Percentiles rank a stretch among this genome's conserved stretches.
These are phyloP conservation scores for Cynaeus angustus DNA, from an alignment of 2,888 invertebrate genomes.

Conservation along the genomic window DNA sequence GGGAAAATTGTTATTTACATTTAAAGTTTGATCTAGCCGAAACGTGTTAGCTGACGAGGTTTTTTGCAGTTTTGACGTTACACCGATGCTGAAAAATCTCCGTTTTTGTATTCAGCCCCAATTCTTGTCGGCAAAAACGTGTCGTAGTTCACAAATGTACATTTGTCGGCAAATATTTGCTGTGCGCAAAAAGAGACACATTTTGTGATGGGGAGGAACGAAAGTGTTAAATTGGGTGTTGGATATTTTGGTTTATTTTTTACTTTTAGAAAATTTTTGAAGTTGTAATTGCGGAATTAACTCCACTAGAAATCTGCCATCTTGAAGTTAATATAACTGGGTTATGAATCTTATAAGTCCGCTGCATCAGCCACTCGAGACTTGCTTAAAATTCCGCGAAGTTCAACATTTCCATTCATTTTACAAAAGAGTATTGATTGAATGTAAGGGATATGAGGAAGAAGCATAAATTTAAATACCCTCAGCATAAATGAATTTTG, in stretches of 20 bases:
- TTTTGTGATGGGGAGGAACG: conserved; percentile 2
- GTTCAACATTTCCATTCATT: conserved; percentile 47
- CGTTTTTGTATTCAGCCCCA: conserved; percentile 36
- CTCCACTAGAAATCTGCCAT: conserved; percentile 23
- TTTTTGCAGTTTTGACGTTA: conserved; percentile 18
- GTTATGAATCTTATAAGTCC: conserved; percentile 39
- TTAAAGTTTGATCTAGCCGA: conserved; percentile 1
- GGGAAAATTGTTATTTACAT: conserved; percentile 8
- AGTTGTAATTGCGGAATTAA: not conserved
- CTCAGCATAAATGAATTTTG: conserved; percentile 32
- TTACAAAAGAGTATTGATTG: conserved; percentile 42
- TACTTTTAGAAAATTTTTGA: not conserved
- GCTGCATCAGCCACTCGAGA: conserved; percentile 32
- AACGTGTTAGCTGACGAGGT: conserved; percentile 20
- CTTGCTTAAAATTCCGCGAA: conserved; percentile 40
- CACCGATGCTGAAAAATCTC: conserved; percentile 24
- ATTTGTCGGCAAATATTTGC: conserved; percentile 35
- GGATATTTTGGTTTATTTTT: too few relatives aligned
- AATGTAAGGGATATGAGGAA: conserved; percentile 31
- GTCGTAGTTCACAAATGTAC: conserved; percentile 42
- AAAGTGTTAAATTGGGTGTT: too few relatives aligned
- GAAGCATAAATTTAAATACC: conserved; percentile 49
- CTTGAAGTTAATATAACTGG: conserved; percentile 26
- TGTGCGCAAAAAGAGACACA: conserved; percentile 2
- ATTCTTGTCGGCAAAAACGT: conserved; percentile 33